Evolutionary conservation across 2,113 vertebrate species (phyloP).

Genomic region (Enhydra lutris): DNA sequence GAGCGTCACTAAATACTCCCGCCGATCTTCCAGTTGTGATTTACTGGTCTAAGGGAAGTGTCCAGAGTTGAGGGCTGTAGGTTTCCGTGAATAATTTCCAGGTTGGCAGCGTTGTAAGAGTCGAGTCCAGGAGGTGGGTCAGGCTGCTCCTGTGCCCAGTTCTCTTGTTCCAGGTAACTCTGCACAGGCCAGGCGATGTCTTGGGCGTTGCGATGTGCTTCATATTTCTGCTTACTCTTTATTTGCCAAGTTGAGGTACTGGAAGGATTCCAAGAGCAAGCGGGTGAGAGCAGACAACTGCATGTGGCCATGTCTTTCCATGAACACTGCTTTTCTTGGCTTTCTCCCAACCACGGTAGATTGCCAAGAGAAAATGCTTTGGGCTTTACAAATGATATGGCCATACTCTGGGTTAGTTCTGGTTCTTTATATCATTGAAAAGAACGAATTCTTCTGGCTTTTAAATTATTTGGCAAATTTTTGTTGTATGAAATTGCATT

Average conservation of each 20-base stretch:
- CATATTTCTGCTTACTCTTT: not conserved
- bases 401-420: conserved; percentile 15
- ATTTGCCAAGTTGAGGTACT: conserved; percentile 43
- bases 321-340: conserved; percentile 66
- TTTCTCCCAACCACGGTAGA: conserved; percentile 16
- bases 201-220: not conserved
- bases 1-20: not conserved
- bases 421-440: conserved; percentile 28
- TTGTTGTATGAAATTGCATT: not conserved
- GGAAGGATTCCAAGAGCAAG: conserved; percentile 49
- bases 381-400: conserved; percentile 51
- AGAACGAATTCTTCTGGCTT: conserved; percentile 11
- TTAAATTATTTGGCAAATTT: conserved; percentile 19
- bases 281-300: conserved; percentile 48
- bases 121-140: not conserved
- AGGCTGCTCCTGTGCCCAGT: not conserved
- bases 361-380: conserved; percentile 60
- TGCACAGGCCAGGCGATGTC: not conserved
- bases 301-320: conserved; percentile 37
- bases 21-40: not conserved
- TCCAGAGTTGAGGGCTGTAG: not conserved
- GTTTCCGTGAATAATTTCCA: not conserved
- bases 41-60: not conserved
- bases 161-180: not conserved
- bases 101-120: not conserved